phyloP scores from a whole-genome alignment of 2,888 invertebrate species.

The Drosophila nigritarsus region DNA sequence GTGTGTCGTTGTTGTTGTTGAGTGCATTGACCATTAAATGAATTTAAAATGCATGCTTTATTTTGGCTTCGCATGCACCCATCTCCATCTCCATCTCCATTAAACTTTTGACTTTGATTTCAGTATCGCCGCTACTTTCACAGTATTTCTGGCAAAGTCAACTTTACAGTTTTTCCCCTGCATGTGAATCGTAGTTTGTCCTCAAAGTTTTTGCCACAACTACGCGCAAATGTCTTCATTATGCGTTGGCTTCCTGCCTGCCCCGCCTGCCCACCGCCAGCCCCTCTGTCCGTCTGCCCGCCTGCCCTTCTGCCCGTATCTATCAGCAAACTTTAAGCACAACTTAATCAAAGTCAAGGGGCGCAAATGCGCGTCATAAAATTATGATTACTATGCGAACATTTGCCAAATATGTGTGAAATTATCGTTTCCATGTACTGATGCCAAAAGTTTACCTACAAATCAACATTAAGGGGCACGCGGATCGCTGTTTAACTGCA shows the following conservation, averaged over 20 bases:
- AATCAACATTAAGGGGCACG: constrained; percentile 44
- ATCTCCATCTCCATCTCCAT: constrained; percentile 11
- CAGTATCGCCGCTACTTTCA: not conserved
- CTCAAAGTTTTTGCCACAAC: constrained; percentile 46
- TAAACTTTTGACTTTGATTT: constrained; percentile 18
- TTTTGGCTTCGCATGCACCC: constrained; percentile 51
- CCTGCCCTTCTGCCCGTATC: not conserved
- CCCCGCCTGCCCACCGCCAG: not conserved
- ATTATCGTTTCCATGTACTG: constrained; percentile 70
- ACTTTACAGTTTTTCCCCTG: constrained; percentile 5
- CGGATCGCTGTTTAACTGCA: constrained; percentile 19
- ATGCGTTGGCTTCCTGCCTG: constrained; percentile 25
- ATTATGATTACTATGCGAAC: constrained; percentile 71
- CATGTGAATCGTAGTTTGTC: constrained; percentile 42
- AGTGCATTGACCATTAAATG: constrained; percentile 65
- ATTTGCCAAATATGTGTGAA: constrained; percentile 67
- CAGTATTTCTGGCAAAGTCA: constrained; percentile 2
- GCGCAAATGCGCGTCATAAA: constrained; percentile 67
- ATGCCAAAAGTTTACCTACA: constrained; percentile 61
- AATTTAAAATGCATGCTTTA: constrained; percentile 62
- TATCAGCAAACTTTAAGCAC: constrained; percentile 67
- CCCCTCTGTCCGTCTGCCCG: constrained; percentile 6
- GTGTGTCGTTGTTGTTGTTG: constrained; percentile 1
- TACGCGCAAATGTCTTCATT: constrained; percentile 49
- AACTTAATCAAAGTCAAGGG: constrained; percentile 74